These are phyloP conservation scores for Podargus strigoides DNA, from an alignment of 2,797 vertebrate species.

Conservation along the genomic window DNA sequence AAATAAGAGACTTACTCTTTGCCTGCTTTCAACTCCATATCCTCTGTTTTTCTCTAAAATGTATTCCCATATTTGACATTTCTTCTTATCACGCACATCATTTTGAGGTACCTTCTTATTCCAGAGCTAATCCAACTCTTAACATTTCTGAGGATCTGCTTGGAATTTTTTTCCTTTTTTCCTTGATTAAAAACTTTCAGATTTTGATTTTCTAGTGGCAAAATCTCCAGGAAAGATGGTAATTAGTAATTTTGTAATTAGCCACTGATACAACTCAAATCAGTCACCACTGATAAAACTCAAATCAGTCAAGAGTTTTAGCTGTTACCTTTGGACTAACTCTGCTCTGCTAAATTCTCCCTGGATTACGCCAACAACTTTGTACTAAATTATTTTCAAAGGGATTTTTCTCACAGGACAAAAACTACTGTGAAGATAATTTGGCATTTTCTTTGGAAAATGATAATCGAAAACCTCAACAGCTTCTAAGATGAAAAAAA, in stretches of 20 bases:
- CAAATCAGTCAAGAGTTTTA: background rate
- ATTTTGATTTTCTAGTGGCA: background rate
- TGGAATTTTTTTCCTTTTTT: background rate
- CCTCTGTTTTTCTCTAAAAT: background rate
- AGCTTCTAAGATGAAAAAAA: background rate
- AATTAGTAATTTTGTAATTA: background rate
- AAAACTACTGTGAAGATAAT: background rate
- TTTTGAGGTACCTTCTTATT: background rate
- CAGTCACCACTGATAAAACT: background rate
- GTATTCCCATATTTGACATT: background rate
- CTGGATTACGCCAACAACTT: background rate
- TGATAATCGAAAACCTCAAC: background rate
- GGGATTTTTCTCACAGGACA: background rate
- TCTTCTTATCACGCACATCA: background rate
- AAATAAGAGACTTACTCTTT: background rate
- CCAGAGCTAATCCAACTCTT: background rate
- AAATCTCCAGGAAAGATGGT: background rate
- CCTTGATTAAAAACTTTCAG: background rate
- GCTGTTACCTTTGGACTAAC: background rate
- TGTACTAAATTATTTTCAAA: background rate
- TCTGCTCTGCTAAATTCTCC: background rate
- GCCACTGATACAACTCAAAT: background rate
- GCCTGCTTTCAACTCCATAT: background rate
- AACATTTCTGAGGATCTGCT: background rate
- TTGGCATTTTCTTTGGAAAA: background rate